Evolutionary conservation across 2,797 vertebrate species (phyloP).

Genomic region (Pogoniulus pusillus): DNA sequence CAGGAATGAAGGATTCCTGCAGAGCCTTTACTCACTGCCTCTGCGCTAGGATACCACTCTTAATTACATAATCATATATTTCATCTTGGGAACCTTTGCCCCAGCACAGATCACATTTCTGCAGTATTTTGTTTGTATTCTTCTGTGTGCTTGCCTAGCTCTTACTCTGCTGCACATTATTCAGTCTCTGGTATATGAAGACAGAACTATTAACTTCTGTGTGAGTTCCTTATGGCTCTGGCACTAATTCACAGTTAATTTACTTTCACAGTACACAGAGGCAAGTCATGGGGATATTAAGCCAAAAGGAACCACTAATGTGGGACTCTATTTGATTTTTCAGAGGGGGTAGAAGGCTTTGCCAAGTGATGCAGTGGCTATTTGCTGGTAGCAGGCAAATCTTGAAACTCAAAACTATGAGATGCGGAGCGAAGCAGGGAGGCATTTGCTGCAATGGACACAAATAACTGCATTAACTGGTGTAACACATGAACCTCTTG

Average conservation of each 20-base stretch:
- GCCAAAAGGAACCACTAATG: constrained; percentile 42
- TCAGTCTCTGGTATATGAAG: constrained; percentile 30
- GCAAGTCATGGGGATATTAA: constrained; percentile 13
- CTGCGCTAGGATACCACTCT: background rate
- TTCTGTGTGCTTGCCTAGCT: background rate
- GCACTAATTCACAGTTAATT: constrained; percentile 63
- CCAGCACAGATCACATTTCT: background rate
- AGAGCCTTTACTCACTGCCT: background rate
- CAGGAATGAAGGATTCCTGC: background rate
- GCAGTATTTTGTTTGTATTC: constrained; percentile 48
- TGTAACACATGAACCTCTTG: background rate
- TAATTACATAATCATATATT: constrained; percentile 13
- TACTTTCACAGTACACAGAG: constrained; percentile 11
- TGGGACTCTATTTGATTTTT: constrained; percentile 30
- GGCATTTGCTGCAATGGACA: background rate
- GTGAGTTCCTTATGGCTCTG: constrained; percentile 37
- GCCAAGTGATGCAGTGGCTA: background rate
- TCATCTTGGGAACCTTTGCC: background rate
- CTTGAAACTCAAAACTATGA: background rate
- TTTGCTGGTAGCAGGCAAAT: constrained; percentile 15
- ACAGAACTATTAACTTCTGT: constrained; percentile 47
- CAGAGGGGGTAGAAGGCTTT: constrained; percentile 1
- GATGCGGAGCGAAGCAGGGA: background rate
- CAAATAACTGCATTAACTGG: background rate
- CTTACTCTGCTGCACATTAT: constrained; percentile 34